Evolutionary conservation across 1,140 invertebrate genomes (phyloP).

Genomic region (Danaus plexippus): DNA sequence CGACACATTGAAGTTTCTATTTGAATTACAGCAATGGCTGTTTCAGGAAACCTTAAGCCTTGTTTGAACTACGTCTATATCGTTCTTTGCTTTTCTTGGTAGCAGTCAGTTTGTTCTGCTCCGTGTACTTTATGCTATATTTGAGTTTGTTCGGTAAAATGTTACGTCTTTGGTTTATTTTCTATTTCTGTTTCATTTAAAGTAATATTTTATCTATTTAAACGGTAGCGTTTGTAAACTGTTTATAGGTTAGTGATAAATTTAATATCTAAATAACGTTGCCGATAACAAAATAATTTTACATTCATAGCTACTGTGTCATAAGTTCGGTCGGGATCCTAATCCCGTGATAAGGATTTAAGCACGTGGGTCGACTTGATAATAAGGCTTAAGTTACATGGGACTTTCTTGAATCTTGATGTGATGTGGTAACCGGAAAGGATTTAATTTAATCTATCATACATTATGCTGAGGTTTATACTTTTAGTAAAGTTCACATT

Average conservation of each 20-base stretch:
- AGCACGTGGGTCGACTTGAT: conserved; percentile 52
- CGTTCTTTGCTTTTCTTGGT: conserved; percentile 8
- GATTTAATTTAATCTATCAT: too few species aligned
- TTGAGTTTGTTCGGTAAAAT: too few species aligned
- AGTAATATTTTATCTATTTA: too few species aligned
- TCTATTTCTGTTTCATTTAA: too few species aligned
- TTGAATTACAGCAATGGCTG: conserved; percentile 46
- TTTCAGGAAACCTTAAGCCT: conserved; percentile 35
- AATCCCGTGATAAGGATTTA: conserved; percentile 58
- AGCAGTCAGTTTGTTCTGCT: conserved; percentile 3
- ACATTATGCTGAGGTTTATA: too few species aligned
- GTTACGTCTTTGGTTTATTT: too few species aligned
- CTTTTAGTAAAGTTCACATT: too few species aligned
- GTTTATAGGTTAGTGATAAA: conserved; percentile 46
- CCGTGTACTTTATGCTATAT: too few species aligned
- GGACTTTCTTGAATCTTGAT: too few species aligned
- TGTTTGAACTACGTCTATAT: conserved; percentile 29
- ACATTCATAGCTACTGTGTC: conserved; percentile 51
- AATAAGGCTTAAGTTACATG: conserved; percentile 33
- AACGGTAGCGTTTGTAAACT: too few species aligned
- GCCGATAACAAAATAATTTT: conserved; percentile 53
- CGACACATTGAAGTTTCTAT: conserved; percentile 43
- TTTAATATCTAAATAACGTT: conserved; percentile 47
- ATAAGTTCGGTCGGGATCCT: conserved; percentile 56
- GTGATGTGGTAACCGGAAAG: too few species aligned